phyloP scores from a whole-genome alignment of 2,888 invertebrate genomes.

The Drosophila picticornis region DNA sequence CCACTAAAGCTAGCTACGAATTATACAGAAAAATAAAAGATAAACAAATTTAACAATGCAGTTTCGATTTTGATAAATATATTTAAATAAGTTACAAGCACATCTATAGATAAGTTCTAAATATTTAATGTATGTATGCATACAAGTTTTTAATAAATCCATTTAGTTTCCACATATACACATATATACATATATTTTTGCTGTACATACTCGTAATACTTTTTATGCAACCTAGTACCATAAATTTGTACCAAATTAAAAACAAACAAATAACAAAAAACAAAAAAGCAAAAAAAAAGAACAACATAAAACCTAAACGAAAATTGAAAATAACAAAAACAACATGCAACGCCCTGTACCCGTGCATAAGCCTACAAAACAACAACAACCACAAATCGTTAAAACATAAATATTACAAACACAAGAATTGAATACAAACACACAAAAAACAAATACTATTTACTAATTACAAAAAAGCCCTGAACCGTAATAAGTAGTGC shows the following conservation, averaged over 20 bases:
- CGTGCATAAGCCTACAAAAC: slow-evolving; percentile 76
- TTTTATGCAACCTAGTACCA: slow-evolving; percentile 73
- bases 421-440: slow-evolving; percentile 36
- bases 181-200: slow-evolving; percentile 15
- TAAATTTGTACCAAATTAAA: slow-evolving; percentile 76
- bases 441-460: slow-evolving; percentile 65
- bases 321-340: slow-evolving; percentile 12
- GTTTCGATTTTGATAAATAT: slow-evolving; percentile 56
- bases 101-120: slow-evolving; percentile 35
- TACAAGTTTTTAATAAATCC: slow-evolving; percentile 7
- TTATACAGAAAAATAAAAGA: slow-evolving; percentile 46
- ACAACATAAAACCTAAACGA: slow-evolving; percentile 23
- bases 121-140: slow-evolving; percentile 31
- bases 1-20: slow-evolving; percentile 49
- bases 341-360: slow-evolving; percentile 78
- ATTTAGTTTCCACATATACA: slow-evolving; percentile 11
- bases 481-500: slow-evolving; percentile 79
- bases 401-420: slow-evolving; percentile 44
- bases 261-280: slow-evolving; percentile 41
- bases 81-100: slow-evolving; percentile 47
- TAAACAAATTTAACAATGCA: slow-evolving; percentile 33
- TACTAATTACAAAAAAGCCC: slow-evolving; percentile 69
- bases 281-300: slow-evolving; percentile 40
- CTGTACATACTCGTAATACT: slow-evolving; percentile 41
- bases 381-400: slow-evolving; percentile 63